These are phyloP conservation scores for Catharus bicknelli DNA, from an alignment of 2,113 vertebrate genomes.

Conservation along the genomic window DNA sequence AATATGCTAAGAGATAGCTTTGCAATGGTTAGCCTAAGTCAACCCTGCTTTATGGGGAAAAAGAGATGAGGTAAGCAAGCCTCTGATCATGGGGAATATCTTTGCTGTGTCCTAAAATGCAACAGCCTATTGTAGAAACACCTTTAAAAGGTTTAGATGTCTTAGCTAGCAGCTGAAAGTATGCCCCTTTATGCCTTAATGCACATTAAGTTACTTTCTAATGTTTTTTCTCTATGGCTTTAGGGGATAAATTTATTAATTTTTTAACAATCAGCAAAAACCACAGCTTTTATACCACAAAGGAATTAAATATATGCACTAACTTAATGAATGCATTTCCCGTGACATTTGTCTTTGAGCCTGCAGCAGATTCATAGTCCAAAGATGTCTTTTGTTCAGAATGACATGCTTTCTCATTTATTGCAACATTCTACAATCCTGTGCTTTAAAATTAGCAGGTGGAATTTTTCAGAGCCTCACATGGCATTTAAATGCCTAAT, in stretches of 20 bases:
- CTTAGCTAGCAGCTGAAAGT: not conserved
- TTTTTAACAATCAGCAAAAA: not conserved
- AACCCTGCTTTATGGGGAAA: not conserved
- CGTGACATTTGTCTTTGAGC: constrained; percentile 33
- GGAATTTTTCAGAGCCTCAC: constrained; percentile 18
- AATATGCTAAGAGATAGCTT: not conserved
- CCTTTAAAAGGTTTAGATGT: not conserved
- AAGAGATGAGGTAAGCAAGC: not conserved
- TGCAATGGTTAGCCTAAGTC: not conserved
- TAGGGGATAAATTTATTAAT: not conserved
- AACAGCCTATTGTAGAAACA: not conserved
- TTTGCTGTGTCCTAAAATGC: not conserved
- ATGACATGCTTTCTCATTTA: constrained; percentile 38
- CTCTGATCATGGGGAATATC: not conserved
- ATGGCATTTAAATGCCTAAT: constrained; percentile 35
- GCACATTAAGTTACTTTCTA: not conserved
- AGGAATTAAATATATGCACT: not conserved
- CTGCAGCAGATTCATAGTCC: constrained; percentile 22
- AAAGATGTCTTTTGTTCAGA: constrained; percentile 54
- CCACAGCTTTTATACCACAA: not conserved
- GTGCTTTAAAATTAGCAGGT: constrained; percentile 40
- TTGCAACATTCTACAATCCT: not conserved
- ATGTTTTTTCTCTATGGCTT: not conserved
- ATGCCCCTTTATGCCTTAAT: not conserved
- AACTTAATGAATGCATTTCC: constrained; percentile 11